Base-by-base conservation (phyloP, 2,888 invertebrate genomes). In the Belgica antarctica region DNA sequence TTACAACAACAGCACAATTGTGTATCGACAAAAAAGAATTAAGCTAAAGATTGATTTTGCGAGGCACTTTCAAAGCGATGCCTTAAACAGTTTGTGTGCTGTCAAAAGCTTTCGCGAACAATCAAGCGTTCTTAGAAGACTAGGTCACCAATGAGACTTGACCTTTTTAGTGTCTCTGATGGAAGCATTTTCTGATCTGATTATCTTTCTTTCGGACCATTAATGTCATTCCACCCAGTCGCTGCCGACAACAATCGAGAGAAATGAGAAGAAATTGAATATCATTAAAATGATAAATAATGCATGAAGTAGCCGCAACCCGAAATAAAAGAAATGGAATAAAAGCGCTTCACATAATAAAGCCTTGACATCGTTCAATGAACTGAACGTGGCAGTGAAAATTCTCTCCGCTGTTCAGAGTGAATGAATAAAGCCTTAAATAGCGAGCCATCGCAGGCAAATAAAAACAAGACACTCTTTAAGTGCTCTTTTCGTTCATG, bases 241-340 rank as follows among this genome's bases (percentile, higher is more conserved):
- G n/a, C 25, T 15, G n/a, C n/a, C 19, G 17, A 57, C 3, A 22
- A 12, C n/a, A 59, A 59, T 12, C 27, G 22, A 15, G 27, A 59
- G 22, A 59, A 24, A 59, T 27, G 25, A 59, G 27, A 19, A 59
- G 59, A 59, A 59, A 59, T n/a, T 59, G 59, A 27, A 59, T 25
- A 24, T 59, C 25, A 22, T 59, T 59, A 25, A 1, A n/a, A 27
- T 19, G 59, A 27, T 59, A 59, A 59, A 59, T 59, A 59, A 59
- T 59, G 59, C 59, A 59, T 59, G 22, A 59, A 27, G 59, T 59
- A 59, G 59, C 59, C 59, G 25, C 17, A 22, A n/a, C n/a, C n/a
- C n/a, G n/a, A n/a, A n/a, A n/a, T n/a, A n/a, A n/a, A n/a, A n/a
- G n/a, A n/a, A n/a, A n/a, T n/a, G n/a, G n/a, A n/a, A n/a, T n/a